Evolutionary conservation across 2,888 invertebrate genomes (phyloP).

Genomic region (Lasioglossum villosulum): DNA sequence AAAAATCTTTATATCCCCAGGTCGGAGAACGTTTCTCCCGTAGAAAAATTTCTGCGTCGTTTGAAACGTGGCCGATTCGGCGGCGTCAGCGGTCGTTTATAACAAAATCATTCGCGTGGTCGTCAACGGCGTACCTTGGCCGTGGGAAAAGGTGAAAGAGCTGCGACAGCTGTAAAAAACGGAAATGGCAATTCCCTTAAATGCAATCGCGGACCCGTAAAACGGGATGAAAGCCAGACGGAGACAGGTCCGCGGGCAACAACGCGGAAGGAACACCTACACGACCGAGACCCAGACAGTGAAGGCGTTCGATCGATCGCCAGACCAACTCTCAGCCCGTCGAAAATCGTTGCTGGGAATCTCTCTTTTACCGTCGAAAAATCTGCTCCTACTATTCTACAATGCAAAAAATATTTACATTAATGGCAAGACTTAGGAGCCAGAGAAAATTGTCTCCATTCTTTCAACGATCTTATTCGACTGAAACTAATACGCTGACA

Average conservation of each 20-base stretch:
- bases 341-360: conserved; percentile 27
- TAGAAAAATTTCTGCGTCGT: background rate
- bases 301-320: conserved; percentile 37
- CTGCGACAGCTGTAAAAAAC: background rate
- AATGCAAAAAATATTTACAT: background rate
- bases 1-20: no score
- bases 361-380: background rate
- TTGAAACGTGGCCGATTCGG: background rate
- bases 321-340: conserved; percentile 26
- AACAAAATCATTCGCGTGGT: background rate
- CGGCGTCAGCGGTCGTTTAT: background rate
- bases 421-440: no score
- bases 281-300: conserved; percentile 44
- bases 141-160: background rate
- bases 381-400: background rate
- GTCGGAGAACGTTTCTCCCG: background rate
- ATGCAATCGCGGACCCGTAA: background rate
- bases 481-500: no score
- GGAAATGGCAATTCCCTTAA: background rate
- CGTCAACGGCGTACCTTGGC: background rate
- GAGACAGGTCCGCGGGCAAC: conserved; percentile 23
- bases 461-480: no score
- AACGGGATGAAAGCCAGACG: conserved; percentile 19
- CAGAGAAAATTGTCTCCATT: no score
- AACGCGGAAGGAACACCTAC: conserved; percentile 23